Evolutionary conservation across 2,888 invertebrate genomes (phyloP).

Genomic region (Caenorhabditis afra): DNA sequence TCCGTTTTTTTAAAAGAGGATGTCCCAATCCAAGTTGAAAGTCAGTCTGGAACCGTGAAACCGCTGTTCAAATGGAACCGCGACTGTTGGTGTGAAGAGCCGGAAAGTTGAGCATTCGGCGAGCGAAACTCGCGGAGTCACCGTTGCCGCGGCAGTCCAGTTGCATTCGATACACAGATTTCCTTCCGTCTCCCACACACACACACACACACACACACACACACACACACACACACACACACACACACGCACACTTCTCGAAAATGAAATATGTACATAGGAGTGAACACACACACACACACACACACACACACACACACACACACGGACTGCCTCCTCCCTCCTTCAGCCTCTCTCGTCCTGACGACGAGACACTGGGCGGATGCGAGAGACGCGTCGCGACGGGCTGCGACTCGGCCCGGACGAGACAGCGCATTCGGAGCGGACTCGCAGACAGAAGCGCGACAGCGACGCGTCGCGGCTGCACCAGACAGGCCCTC

Average conservation of each 20-base stretch:
- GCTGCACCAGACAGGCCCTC: slow-evolving; percentile 34
- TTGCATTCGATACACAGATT: too few relatives aligned
- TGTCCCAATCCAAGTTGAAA: too few relatives aligned
- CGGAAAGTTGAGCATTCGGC: too few relatives aligned
- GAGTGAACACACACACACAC: slow-evolving; percentile 18
- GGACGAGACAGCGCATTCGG: slow-evolving; percentile 36
- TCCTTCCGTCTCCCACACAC: not conserved
- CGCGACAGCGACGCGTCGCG: slow-evolving; percentile 67
- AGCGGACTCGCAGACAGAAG: slow-evolving; percentile 32
- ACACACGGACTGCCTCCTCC: slow-evolving; percentile 21
- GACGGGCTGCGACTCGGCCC: slow-evolving; percentile 26
- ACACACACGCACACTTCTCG: slow-evolving; percentile 19
- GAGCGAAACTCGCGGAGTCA: too few relatives aligned
- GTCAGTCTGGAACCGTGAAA: too few relatives aligned
- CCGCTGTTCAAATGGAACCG: too few relatives aligned
- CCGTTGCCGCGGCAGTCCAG: too few relatives aligned
- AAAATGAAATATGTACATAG: slow-evolving; percentile 51
- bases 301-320: slow-evolving; percentile 20
- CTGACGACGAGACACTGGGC: not conserved
- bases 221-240: not conserved
- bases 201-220: too few relatives aligned
- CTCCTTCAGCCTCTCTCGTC: not conserved
- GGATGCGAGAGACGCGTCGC: slow-evolving; percentile 5
- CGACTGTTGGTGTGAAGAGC: too few relatives aligned
- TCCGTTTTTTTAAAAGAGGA: too few relatives aligned